Evolutionary conservation across 2,888 invertebrate genomes (phyloP), one percentile per base, ranked within the genome.

Genomic region (Bombylius discolor): DNA sequence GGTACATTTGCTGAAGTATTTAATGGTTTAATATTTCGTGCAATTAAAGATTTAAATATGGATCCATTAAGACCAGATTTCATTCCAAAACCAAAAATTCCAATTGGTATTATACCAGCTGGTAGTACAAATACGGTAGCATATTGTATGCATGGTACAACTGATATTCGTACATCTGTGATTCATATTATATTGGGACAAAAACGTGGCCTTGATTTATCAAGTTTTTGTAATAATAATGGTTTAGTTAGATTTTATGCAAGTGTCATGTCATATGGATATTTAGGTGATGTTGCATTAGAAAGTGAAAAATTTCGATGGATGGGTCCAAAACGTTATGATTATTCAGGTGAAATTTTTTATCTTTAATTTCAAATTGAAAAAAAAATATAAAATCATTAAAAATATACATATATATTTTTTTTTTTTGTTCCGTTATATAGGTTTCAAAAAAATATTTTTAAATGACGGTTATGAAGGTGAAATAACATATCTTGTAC

Each of bases 281-380:
- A 87, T 73, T 79, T 91, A 64, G 92, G 91, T 4, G 90, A 92
- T 72, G 82, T 88, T 45, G 79, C 89, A 31, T 77, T 81, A 58
- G 85, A 87, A 64, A 89, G 89, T 67, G 90, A 91, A 65, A 80
- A 81, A 59, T 83, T 86, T 64, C 78, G 91, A 49, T 90, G 89
- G 86, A 85, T 92, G 84, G 92, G 92, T 46, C 89, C 91, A 14
- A 81, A 81, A 61, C 77, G 91, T 61, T 92, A 92, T 68, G 85
- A 87, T 65, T 85, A 84, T 71, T 81, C 85, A 55, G 89, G 86
- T 83, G 67, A 39, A 11, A 39, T 39, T 39, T 39, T 39, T 7
- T 39, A 39, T n/a, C n/a, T n/a, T n/a, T n/a, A n/a, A n/a, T n/a
- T 23, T 23, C 2, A 23, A 23, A 23, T 23, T 23, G 3, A 23